Base-by-base conservation (phyloP, 2,113 vertebrate species). In the Anguilla rostrata region DNA sequence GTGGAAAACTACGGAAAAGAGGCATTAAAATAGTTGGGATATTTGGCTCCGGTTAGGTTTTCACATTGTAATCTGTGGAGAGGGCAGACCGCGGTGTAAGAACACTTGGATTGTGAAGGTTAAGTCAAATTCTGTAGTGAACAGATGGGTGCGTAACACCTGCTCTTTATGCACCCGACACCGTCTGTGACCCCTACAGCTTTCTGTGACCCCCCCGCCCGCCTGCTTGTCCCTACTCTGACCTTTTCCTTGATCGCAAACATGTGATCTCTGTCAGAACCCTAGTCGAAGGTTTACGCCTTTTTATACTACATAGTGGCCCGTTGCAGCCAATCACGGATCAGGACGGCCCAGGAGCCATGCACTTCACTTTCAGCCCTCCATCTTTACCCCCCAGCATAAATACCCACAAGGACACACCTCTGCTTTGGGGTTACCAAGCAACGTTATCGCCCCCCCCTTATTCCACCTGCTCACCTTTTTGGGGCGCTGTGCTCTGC, bases 181-280 rank as follows among this genome's bases (percentile, higher is more conserved):
- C 91, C 89, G 91, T 92, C 82, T 1, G 56, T 91, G 92, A 95
- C 91, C 93, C 89, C 84, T 85, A 84, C 86, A 81, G 78, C 91
- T 87, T 81, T 53, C 79, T 0, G 16, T 89, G 87, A 91, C 43
- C 92, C 43, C 43, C 43, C 43, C 43, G 8, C 4, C 43, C 43
- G 43, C 5, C 43, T 6, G 43, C 43, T 2, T 46, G 43, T 6
- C 63, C 83, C 88, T 5, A 85, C 2, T 87, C 89, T 88, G 84
- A 90, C 90, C 92, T 80, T 75, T 9, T 80, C 78, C 40, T 89
- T 94, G 91, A 94, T 93, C 91, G 88, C 87, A 90, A 85, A 88
- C 93, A 94, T 94, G 94, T 95, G 94, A 95, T 89, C 39, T 87
- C 83, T 85, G 43, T n/a, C 87, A 16, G 39, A 81, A 75, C 43